phyloP scores from a whole-genome alignment of 2,888 invertebrate species.

The Mongoloraphidia duomilia region DNA sequence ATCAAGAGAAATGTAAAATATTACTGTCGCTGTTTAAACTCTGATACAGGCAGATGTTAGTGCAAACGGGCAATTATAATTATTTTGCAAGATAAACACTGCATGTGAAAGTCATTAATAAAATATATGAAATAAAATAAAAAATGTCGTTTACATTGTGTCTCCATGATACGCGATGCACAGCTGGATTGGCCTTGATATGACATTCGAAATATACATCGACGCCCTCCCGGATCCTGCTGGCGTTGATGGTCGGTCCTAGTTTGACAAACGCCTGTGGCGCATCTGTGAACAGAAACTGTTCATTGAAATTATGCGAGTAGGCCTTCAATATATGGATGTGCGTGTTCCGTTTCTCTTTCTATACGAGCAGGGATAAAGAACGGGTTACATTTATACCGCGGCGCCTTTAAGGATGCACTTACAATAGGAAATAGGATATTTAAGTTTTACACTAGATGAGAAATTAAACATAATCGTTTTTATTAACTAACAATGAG shows the following conservation, averaged over 20 bases:
- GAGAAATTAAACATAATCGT: no score
- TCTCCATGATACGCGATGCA: conserved; percentile 50
- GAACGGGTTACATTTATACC: no score
- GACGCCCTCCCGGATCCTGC: conserved; percentile 61
- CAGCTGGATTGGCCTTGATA: conserved; percentile 66
- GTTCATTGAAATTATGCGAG: neutral
- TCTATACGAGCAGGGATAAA: no score
- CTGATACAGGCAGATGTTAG: no score
- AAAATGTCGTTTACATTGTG: conserved; percentile 40
- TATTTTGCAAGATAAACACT: neutral
- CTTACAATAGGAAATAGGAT: no score
- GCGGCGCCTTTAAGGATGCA: no score
- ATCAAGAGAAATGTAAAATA: neutral
- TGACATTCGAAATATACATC: conserved; percentile 73
- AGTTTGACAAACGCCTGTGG: conserved; percentile 59
- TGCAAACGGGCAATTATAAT: neutral
- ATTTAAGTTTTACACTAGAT: no score
- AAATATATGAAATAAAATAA: neutral
- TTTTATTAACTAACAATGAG: no score
- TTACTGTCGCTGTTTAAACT: no score
- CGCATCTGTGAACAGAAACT: conserved; percentile 37
- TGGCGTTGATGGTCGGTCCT: conserved; percentile 58
- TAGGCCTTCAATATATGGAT: no score
- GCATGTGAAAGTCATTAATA: neutral
- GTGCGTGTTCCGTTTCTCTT: no score